These are phyloP conservation scores for Onychostoma macrolepis DNA, from an alignment of 2,113 vertebrate species.

Conservation along the genomic window DNA sequence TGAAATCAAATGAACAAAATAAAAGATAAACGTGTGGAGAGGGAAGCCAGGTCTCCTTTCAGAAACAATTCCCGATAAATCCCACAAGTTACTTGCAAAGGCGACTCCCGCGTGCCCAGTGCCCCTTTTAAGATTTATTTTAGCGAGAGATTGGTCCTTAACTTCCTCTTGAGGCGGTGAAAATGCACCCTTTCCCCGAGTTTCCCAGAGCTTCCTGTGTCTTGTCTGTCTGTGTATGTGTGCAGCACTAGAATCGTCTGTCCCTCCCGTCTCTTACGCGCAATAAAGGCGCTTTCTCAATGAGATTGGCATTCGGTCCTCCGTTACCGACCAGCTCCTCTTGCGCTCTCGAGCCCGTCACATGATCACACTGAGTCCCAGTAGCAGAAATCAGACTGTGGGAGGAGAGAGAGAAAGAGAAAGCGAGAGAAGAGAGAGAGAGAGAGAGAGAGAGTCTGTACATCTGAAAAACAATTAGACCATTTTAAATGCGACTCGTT, in stretches of 20 bases:
- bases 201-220: constrained; percentile 54
- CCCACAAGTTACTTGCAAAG: constrained; percentile 64
- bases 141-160: constrained; percentile 50
- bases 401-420: constrained; percentile 49
- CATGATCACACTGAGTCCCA: constrained; percentile 59
- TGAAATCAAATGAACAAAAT: constrained; percentile 42
- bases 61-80: constrained; percentile 54
- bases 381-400: constrained; percentile 46
- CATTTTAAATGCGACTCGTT: constrained; percentile 5
- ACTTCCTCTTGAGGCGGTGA: constrained; percentile 56
- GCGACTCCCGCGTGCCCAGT: constrained; percentile 59
- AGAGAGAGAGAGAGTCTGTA: neutral
- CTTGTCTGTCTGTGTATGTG: constrained; percentile 44
- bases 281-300: constrained; percentile 59
- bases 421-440: constrained; percentile 29
- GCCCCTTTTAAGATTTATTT: constrained; percentile 50
- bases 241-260: constrained; percentile 50
- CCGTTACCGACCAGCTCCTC: constrained; percentile 58
- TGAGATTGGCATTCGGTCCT: constrained; percentile 61
- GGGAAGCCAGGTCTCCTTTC: constrained; percentile 51
- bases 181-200: constrained; percentile 56
- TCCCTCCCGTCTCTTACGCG: constrained; percentile 55
- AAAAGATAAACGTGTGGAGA: constrained; percentile 35
- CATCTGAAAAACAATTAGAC: constrained; percentile 27
- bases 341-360: constrained; percentile 59